Base-by-base conservation (phyloP, 2,797 vertebrate genomes). In the Enteromius mattozi region DNA sequence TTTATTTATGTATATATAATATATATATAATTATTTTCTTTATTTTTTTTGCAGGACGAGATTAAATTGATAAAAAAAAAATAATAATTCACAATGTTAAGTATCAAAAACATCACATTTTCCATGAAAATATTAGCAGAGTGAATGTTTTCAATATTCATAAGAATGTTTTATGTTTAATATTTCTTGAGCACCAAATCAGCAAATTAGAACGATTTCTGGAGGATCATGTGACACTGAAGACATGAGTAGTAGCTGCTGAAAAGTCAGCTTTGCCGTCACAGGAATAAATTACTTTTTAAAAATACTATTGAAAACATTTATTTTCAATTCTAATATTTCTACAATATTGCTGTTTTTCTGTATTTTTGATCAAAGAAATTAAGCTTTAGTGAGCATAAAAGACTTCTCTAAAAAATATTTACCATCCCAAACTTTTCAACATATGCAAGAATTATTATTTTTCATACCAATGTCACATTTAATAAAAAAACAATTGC, bases 51-150 rank as follows among this genome's bases (percentile, higher is more conserved):
- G 9, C 9, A 10, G 2, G 40, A 2, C 9, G 8, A 8, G 8
- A 47, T 51, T 51, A 19, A 51, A 37, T n/a, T 69, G 37, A 42
- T 12, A 0, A 4, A n/a, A n/a, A 69, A 3, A 47, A 10, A 13
- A n/a, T 54, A 69, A 42, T n/a, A 37, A 70, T 70, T 69, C 40
- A 70, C n/a, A 24, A n/a, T 40, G 10, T 70, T 70, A 42, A 70
- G 27, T 27, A 47, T 47, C 14, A 14, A 47, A 47, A 47, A 12
- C 45, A 47, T 47, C 42, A 47, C 45, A 47, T 14, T 47, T 42
- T 47, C 8, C 54, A 24, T 1, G 10, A 12, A 59, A 21, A 54
- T 10, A 56, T 56, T 56, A 56, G 21, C 19, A 13, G 6, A 4
- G 3, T 2, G 3, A 45, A 0, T 0, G 6, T 17, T 45, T 45